Evolutionary conservation across 2,888 invertebrate genomes (phyloP).

Genomic region (Aquatica leii): DNA sequence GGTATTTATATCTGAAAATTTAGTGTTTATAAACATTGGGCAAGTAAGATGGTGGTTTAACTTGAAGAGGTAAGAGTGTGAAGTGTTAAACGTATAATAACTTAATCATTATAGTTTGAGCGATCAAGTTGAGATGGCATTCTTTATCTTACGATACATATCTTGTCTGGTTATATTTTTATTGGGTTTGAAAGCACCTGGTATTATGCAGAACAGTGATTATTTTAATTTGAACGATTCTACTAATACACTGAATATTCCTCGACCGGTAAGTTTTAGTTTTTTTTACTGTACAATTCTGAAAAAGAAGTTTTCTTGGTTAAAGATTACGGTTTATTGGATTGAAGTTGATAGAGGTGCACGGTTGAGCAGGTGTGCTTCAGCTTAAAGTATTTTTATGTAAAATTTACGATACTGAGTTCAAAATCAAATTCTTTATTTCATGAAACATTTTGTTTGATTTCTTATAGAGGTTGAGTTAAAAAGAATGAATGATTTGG

Average conservation of each 20-base stretch:
- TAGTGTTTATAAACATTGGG: constrained; percentile 85
- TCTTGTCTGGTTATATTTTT: constrained; percentile 81
- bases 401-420: no score
- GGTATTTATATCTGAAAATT: constrained; percentile 84
- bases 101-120: constrained; percentile 67
- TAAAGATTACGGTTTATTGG: no score
- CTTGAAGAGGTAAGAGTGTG: constrained; percentile 73
- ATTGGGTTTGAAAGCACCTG: constrained; percentile 87
- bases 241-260: constrained; percentile 41
- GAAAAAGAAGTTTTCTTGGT: no score
- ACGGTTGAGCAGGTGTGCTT: no score
- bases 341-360: no score
- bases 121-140: constrained; percentile 85
- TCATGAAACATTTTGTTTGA: no score
- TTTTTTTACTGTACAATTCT: no score
- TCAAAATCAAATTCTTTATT: no score
- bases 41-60: constrained; percentile 94
- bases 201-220: constrained; percentile 72
- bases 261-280: constrained; percentile 21
- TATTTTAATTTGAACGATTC: constrained; percentile 65
- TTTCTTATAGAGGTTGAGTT: no score
- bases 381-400: no score
- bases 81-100: constrained; percentile 11
- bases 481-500: no score
- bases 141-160: constrained; percentile 85